These are phyloP conservation scores for Pelmatolapia mariae DNA, from an alignment of 2,113 vertebrate species.

Conservation along the genomic window DNA sequence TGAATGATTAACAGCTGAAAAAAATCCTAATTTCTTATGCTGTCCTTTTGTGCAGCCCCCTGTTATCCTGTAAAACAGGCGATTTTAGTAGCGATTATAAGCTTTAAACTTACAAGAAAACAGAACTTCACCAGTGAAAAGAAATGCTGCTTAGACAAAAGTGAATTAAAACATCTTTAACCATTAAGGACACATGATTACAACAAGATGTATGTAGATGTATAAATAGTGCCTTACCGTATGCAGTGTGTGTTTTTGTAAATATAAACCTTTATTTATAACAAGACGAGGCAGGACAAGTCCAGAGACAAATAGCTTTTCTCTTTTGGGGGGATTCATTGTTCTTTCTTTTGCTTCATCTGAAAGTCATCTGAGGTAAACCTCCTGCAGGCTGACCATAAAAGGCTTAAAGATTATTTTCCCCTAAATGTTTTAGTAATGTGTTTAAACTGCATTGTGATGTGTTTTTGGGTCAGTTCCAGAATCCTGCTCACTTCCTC, in stretches of 20 bases:
- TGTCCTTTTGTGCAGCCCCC: background rate
- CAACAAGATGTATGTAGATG: background rate
- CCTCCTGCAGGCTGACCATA: background rate
- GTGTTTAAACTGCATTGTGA: background rate
- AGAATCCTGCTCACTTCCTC: background rate
- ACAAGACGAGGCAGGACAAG: background rate
- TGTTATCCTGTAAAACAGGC: background rate
- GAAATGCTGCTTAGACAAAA: background rate
- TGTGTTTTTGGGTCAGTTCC: background rate
- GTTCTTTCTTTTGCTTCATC: background rate
- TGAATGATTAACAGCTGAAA: background rate
- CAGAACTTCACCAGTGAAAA: background rate
- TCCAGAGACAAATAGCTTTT: background rate
- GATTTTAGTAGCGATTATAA: background rate
- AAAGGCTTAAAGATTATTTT: background rate
- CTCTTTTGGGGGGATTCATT: background rate
- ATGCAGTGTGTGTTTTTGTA: background rate
- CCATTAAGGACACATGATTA: background rate
- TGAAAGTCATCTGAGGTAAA: background rate
- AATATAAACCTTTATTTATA: background rate
- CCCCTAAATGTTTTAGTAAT: background rate
- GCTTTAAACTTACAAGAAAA: background rate
- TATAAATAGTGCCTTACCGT: background rate
- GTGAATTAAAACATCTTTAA: background rate
- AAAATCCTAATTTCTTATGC: background rate